phyloP scores from a whole-genome alignment of 1,140 invertebrate genomes.

The Panagrolaimus sp. region DNA sequence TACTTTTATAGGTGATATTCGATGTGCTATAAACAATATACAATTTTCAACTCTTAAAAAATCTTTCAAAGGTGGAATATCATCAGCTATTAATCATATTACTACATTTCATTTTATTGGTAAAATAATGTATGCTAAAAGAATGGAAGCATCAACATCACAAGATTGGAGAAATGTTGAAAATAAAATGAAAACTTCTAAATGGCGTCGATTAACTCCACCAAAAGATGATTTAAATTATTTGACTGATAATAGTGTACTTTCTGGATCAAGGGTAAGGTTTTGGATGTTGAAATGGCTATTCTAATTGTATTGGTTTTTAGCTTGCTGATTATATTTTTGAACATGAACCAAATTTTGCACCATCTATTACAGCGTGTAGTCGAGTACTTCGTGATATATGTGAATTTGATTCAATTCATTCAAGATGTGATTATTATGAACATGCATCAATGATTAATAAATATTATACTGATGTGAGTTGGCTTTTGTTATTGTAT shows the following conservation, averaged over 20 bases:
- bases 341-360: neutral
- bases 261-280: neutral
- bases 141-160: neutral
- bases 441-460: neutral
- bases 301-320: too few relatives aligned
- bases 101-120: neutral
- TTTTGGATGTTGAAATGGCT: too few relatives aligned
- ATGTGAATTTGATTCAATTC: neutral
- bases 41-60: neutral
- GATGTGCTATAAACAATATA: neutral
- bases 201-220: neutral
- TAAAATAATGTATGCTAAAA: slow-evolving; percentile 7
- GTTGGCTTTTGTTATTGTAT: too few relatives aligned
- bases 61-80: neutral
- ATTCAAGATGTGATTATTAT: too few relatives aligned
- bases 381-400: neutral
- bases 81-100: neutral
- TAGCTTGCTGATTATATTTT: neutral
- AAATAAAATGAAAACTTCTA: neutral
- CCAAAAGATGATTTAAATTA: slow-evolving; percentile 1
- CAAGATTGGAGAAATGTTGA: neutral
- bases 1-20: neutral
- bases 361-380: neutral
- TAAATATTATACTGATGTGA: neutral
- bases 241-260: neutral